Percentiles rank a stretch among this genome's conserved stretches.
Conservation (phyloP, 2,888 invertebrate species). For the Apomyelois bistriatella region DNA sequence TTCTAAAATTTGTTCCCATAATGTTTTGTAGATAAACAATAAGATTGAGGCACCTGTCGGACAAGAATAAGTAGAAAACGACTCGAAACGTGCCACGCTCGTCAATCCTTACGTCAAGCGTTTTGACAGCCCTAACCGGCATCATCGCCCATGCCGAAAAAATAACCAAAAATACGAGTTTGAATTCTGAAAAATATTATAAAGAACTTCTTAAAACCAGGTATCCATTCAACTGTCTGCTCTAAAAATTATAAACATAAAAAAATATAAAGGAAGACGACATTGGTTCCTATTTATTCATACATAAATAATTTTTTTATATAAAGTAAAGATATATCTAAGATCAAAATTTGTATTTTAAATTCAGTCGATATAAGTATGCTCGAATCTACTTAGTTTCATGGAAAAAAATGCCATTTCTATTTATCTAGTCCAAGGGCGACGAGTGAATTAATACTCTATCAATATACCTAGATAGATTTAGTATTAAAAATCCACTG, state of each 20-base stretch:
- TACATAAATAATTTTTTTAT: too few relatives aligned
- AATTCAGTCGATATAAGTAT: too few relatives aligned
- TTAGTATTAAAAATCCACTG: too few relatives aligned
- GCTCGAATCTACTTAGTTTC: too few relatives aligned
- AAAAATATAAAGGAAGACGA: background rate
- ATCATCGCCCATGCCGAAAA: constrained; percentile 58
- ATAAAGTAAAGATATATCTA: too few relatives aligned
- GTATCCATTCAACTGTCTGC: constrained; percentile 19
- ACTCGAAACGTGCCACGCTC: constrained; percentile 55
- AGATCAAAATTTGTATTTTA: too few relatives aligned
- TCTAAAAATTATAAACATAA: constrained; percentile 15
- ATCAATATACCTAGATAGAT: too few relatives aligned
- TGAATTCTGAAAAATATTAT: constrained; percentile 31
- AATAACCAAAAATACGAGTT: constrained; percentile 40
- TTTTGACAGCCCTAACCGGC: constrained; percentile 77
- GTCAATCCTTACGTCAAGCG: constrained; percentile 74
- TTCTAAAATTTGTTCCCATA: constrained; percentile 14
- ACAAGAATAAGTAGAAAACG: constrained; percentile 63
- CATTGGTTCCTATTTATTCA: background rate
- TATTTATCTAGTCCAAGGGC: too few relatives aligned
- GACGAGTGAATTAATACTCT: too few relatives aligned
- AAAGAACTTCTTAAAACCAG: constrained; percentile 26
- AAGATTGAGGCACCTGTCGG: constrained; percentile 61
- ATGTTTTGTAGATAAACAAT: constrained; percentile 42
- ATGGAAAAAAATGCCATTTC: too few relatives aligned